Evolutionary conservation across 1,140 invertebrate genomes (phyloP).

Genomic region (Paraescarpia echinospica): DNA sequence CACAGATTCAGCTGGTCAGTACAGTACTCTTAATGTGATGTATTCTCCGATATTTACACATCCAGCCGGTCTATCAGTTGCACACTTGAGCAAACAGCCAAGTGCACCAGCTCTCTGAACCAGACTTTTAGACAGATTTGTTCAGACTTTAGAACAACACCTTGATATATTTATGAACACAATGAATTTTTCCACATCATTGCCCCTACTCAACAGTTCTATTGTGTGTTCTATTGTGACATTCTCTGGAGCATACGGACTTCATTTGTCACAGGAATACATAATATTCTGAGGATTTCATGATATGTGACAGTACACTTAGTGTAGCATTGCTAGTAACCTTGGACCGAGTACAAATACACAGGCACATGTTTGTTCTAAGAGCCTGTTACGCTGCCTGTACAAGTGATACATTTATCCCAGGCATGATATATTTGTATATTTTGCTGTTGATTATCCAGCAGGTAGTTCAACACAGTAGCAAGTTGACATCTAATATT

Average conservation of each 20-base stretch:
- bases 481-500: not conserved
- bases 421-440: not conserved
- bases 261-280: not conserved
- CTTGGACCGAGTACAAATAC: not conserved
- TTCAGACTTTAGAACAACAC: not conserved
- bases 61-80: not conserved
- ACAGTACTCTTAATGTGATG: not conserved
- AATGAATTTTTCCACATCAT: not conserved
- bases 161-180: not conserved
- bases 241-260: not conserved
- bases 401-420: not conserved
- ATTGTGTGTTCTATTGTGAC: not conserved
- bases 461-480: not conserved
- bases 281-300: not conserved
- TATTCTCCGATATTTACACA: slow-evolving; percentile 29
- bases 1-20: not conserved
- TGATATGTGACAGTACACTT: not conserved
- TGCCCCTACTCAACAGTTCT: not conserved
- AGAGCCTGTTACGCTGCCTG: not conserved
- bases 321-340: not conserved
- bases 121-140: not conserved
- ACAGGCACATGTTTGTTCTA: not conserved
- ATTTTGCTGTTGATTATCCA: not conserved
- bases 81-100: not conserved
- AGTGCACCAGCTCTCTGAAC: not conserved